phyloP scores from a whole-genome alignment of 2,888 invertebrate species.

The Steromphala cineraria region DNA sequence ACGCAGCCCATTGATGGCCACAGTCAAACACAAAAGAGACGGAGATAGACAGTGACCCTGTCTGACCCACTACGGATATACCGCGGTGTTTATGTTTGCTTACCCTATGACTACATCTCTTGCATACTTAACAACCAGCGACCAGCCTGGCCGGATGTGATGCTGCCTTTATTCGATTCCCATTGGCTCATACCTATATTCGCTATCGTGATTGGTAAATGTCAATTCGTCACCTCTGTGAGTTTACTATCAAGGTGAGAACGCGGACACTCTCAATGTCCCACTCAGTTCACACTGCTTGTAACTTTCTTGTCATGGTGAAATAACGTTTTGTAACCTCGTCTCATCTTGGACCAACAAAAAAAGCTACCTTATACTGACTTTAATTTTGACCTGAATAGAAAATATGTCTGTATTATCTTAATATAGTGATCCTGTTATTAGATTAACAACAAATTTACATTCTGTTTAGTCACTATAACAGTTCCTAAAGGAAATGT shows the following conservation, averaged over 20 bases:
- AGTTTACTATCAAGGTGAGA: background rate
- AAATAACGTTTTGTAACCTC: background rate
- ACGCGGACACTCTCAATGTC: background rate
- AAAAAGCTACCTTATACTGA: too few relatives aligned
- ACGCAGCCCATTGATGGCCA: background rate
- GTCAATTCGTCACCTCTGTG: too few relatives aligned
- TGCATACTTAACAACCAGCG: background rate
- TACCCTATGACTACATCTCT: background rate
- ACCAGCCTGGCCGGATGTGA: background rate
- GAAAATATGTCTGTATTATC: too few relatives aligned
- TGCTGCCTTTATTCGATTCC: background rate
- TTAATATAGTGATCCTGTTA: too few relatives aligned
- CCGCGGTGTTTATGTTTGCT: background rate
- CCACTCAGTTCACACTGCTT: background rate
- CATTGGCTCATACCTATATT: background rate
- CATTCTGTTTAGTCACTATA: too few relatives aligned
- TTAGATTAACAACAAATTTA: too few relatives aligned
- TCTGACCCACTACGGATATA: background rate
- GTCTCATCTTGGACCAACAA: too few relatives aligned
- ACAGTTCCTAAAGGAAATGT: too few relatives aligned
- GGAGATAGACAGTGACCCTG: background rate
- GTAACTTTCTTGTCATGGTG: background rate
- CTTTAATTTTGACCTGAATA: too few relatives aligned
- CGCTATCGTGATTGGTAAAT: too few relatives aligned
- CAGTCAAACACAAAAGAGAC: too few relatives aligned